Evolutionary conservation across 1,140 invertebrate genomes (phyloP), one percentile per base, ranked within the genome.

Genomic region (Glomeris maerens): DNA sequence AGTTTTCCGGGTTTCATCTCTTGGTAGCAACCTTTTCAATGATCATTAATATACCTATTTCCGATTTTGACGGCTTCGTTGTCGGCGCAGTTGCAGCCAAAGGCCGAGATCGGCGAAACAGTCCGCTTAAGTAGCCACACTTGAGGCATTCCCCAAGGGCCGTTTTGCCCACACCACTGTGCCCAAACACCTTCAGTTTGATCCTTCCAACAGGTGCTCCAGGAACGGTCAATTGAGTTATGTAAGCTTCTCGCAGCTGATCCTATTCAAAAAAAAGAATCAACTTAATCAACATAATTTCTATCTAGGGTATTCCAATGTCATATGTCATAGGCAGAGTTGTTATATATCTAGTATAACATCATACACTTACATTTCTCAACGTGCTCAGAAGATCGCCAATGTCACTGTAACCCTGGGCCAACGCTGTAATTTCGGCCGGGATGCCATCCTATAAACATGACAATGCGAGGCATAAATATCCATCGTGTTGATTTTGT

Each of bases 371-470:
- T 65, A 81, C 78, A 63, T 74, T 77, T 68, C 76, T 76, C 29
- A 87, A 65, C 58, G 74, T 77, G 60, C 76, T 78, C 38, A 89
- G 68, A 7, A 89, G 66, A 53, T 78, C 78, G 23, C 79, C 79
- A 52, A 86, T 82, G 55, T 83, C 74, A 41, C 76, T 76, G 62
- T 81, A 75, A 36, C 83, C 83, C 59, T 85, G 77, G 59, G 84
- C 83, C 38, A 86, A 71, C 17, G 84, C 84, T 52, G 82, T 81
- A 22, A 88, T 81, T 63, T 88, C 84, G 10, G 83, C 81, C 39
- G 79, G 76, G 27, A 87, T 79, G 51, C 83, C 83, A 65, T 83
- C 81, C 40, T 42, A 42, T 17, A 7, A 42, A 42, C 17, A 21
- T 7, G 25, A 42, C 40, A 17, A 36, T 13, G 31, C 10, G 31